These are phyloP conservation scores for Pseudochirops cupreus DNA, from an alignment of 2,797 vertebrate species.

Conservation along the genomic window DNA sequence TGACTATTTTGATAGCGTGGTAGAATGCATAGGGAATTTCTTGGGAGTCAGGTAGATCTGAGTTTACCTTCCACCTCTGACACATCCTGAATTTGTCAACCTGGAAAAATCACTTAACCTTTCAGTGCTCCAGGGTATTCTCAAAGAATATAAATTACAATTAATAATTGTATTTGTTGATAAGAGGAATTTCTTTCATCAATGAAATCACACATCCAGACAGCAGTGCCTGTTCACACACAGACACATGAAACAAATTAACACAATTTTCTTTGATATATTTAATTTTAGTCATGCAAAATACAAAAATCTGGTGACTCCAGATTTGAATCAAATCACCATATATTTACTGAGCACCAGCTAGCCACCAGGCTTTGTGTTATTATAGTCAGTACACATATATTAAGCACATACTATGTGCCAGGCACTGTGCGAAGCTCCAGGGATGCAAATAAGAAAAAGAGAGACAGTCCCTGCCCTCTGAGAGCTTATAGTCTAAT, in stretches of 20 bases:
- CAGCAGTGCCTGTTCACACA: neutral
- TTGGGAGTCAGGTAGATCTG: neutral
- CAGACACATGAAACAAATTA: neutral
- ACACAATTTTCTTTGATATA: neutral
- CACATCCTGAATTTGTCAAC: neutral
- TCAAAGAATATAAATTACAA: neutral
- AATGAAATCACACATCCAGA: neutral
- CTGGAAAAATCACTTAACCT: neutral
- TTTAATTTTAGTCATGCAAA: neutral
- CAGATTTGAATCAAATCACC: neutral
- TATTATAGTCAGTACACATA: neutral
- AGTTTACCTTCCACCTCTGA: neutral
- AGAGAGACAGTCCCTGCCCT: neutral
- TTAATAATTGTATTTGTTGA: neutral
- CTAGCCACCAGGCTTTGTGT: neutral
- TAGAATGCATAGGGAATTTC: neutral
- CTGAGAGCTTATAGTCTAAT: neutral
- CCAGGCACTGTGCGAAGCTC: neutral
- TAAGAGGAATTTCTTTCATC: neutral
- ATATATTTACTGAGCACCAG: neutral
- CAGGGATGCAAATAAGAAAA: neutral
- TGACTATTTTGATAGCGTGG: neutral
- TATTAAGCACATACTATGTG: neutral
- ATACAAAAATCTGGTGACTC: slow-evolving; percentile 1
- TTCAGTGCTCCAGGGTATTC: neutral